Conservation (phyloP, 2,113 vertebrate genomes). For the Morone chrysops region DNA sequence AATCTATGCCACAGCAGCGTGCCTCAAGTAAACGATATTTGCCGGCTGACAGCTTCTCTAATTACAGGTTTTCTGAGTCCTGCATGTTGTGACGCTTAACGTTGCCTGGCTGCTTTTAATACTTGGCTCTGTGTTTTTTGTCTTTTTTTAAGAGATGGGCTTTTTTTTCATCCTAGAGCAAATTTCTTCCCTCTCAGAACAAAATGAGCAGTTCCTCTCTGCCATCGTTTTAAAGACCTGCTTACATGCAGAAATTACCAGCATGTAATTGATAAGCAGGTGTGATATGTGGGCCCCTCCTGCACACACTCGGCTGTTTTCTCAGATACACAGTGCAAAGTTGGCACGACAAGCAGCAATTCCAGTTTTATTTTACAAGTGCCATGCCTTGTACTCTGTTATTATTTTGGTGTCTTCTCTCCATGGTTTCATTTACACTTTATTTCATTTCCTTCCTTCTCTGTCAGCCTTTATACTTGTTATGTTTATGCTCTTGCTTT, state of each 20-base stretch:
- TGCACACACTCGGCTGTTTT: neutral
- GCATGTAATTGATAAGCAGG: slow-evolving; percentile 70
- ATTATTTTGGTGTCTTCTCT: neutral
- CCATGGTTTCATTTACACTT: slow-evolving; percentile 7
- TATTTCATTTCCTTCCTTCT: neutral
- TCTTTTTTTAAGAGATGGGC: neutral
- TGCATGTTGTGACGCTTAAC: slow-evolving; percentile 48
- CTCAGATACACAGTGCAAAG: slow-evolving; percentile 25
- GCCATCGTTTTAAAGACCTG: slow-evolving; percentile 51
- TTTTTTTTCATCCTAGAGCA: slow-evolving; percentile 17
- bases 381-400: slow-evolving; percentile 1
- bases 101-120: slow-evolving; percentile 27
- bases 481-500: neutral
- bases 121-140: neutral
- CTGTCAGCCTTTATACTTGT: neutral
- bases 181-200: slow-evolving; percentile 10
- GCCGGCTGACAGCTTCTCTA: slow-evolving; percentile 61
- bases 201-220: slow-evolving; percentile 37
- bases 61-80: slow-evolving; percentile 64
- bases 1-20: slow-evolving; percentile 16
- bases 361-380: slow-evolving; percentile 56
- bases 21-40: slow-evolving; percentile 55
- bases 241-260: slow-evolving; percentile 66
- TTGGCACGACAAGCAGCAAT: slow-evolving; percentile 64
- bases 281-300: slow-evolving; percentile 28